Conservation (phyloP, 2,113 vertebrate genomes). For the Clinocottus analis region DNA sequence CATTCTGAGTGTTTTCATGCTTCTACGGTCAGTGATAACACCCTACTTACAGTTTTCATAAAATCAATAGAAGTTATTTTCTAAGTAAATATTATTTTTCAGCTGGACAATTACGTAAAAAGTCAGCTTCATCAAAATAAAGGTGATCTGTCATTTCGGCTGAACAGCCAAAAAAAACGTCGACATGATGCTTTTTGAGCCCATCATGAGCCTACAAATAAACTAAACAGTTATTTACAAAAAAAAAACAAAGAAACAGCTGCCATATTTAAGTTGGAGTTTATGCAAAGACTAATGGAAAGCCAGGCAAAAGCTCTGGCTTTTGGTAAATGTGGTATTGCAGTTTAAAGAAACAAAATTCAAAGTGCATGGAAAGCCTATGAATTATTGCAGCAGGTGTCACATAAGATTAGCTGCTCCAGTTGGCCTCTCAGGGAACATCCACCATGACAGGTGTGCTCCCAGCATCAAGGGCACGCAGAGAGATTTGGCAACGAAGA, state of each 20-base stretch:
- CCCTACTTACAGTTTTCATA: neutral
- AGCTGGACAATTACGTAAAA: neutral
- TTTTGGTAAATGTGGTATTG: slow-evolving; percentile 42
- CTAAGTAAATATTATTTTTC: neutral
- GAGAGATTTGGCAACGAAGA: slow-evolving; percentile 66
- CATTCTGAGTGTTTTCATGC: slow-evolving; percentile 3
- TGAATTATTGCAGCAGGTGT: slow-evolving; percentile 82
- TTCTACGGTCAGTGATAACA: neutral
- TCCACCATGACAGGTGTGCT: slow-evolving; percentile 80
- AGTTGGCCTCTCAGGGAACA: slow-evolving; percentile 78
- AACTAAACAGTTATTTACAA: neutral
- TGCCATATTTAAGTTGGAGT: neutral
- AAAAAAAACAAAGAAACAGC: slow-evolving; percentile 22
- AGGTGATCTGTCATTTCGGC: neutral
- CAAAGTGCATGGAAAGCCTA: slow-evolving; percentile 69
- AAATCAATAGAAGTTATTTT: neutral
- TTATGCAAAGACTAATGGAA: slow-evolving; percentile 21
- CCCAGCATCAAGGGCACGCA: slow-evolving; percentile 67
- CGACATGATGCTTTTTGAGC: neutral
- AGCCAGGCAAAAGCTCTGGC: slow-evolving; percentile 13
- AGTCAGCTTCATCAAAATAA: neutral
- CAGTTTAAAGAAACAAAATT: slow-evolving; percentile 62
- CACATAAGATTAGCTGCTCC: slow-evolving; percentile 79
- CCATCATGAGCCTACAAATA: neutral
- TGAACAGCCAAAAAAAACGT: neutral